A percentile compares a stretch with the other conserved stretches of the same genome.
Evolutionary conservation across 2,888 invertebrate species (phyloP).

Genomic region (Himalopsyche japonica): DNA sequence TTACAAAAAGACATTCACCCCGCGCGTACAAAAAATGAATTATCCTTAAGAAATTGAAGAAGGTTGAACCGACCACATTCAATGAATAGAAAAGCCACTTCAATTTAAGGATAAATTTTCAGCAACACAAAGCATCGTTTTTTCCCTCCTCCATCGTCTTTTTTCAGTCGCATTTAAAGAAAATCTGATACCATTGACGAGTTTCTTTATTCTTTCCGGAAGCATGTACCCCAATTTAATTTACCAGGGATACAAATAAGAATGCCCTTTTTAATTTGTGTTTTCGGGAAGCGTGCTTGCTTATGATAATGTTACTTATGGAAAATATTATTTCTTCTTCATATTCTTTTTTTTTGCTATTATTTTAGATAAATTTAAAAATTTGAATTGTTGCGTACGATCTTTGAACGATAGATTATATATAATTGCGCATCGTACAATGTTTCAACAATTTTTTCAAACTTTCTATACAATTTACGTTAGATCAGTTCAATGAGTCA

Average conservation of each 20-base stretch:
- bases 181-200: constrained; percentile 40
- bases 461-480: too few relatives aligned
- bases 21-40: constrained; percentile 30
- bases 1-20: constrained; percentile 8
- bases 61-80: constrained; percentile 14
- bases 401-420: too few relatives aligned
- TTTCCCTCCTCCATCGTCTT: constrained; percentile 3
- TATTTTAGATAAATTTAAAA: too few relatives aligned
- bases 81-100: neutral
- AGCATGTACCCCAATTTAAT: constrained; percentile 32
- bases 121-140: constrained; percentile 6
- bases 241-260: constrained; percentile 20
- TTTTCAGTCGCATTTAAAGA: constrained; percentile 14
- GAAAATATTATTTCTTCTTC: too few relatives aligned
- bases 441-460: too few relatives aligned
- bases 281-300: neutral
- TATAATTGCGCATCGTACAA: too few relatives aligned
- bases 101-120: neutral
- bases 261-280: neutral
- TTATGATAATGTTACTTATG: too few relatives aligned
- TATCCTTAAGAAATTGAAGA: constrained; percentile 39
- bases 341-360: too few relatives aligned
- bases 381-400: too few relatives aligned
- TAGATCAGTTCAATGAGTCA: too few relatives aligned
- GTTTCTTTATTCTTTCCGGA: constrained; percentile 27